Base-by-base conservation (phyloP, 1,140 invertebrate genomes). In the Dolichoris vasculosae region DNA sequence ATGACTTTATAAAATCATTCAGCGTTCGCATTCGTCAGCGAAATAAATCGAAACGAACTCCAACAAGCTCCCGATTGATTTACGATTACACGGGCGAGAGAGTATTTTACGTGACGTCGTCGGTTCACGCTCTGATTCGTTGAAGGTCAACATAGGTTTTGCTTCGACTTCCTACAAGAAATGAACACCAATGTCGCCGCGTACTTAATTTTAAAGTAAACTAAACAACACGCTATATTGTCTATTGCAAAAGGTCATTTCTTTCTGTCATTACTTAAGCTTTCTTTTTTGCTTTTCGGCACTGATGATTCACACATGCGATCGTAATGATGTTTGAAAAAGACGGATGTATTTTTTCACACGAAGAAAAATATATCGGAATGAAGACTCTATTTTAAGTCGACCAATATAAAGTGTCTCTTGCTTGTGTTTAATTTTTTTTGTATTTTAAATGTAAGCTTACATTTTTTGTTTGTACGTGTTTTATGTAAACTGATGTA, bases 1-100 rank as follows among this genome's bases (percentile, higher is more conserved):
- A 82, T 82, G 81, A 82, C 81, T 75, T 59, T 73, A 82, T 75
- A 75, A 73, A 82, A 82, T 82, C 46, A 75, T 82, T 82, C 32
- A 82, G 46, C 69, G 81, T n/a, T 77, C 46, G 75, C n/a, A 55
- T 73, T 73, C 40, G 40, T 9, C 0, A 77, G 75, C 0, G 30
- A 55, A 77, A 77, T 77, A 77, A 55, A 77, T 77, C 75, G 75
- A 77, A 77, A 55, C 3, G 9, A 51, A 77, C 75, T 77, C 75
- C 30, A 35, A 9, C 23, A 48, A 51, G 46, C 30, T 32, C 20
- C 48, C 69, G n/a, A 63, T 81, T 81, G 59, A 81, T 81, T 64
- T 81, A 81, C 63, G 38, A 64, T 64, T 64, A 81, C 63, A 38
- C 40, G 43, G 32, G 48, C 67, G 46, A 48, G 55, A 67, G 63